These are phyloP conservation scores for Cyrtodaria siliqua DNA, from an alignment of 2,888 invertebrate genomes.

Conservation along the genomic window DNA sequence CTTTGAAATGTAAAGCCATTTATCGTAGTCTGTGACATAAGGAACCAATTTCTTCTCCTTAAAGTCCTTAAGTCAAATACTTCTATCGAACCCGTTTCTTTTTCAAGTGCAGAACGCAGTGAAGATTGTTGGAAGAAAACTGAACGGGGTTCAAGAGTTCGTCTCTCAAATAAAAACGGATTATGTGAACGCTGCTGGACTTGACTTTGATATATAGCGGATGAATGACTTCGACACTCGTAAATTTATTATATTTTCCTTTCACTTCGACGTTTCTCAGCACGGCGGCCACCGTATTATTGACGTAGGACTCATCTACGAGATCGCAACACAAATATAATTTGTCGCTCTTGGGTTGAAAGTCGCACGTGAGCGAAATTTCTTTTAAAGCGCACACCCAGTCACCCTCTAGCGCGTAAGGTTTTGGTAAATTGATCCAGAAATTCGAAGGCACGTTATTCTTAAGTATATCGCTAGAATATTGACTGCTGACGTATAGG, in stretches of 20 bases:
- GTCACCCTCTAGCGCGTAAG: slow-evolving; percentile 28
- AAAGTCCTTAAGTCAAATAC: slow-evolving; percentile 30
- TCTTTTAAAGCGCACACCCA: slow-evolving; percentile 32
- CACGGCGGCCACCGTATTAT: slow-evolving; percentile 14
- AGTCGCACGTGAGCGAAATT: slow-evolving; percentile 19
- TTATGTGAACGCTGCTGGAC: neutral
- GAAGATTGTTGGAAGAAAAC: slow-evolving; percentile 23
- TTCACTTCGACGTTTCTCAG: slow-evolving; percentile 36
- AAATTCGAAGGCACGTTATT: slow-evolving; percentile 34
- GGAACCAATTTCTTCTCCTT: too few species aligned
- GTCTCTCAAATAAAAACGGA: slow-evolving; percentile 18
- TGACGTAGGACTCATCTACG: slow-evolving; percentile 23
- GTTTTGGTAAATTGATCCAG: slow-evolving; percentile 30
- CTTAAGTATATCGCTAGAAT: slow-evolving; percentile 18
- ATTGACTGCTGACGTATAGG: slow-evolving; percentile 14
- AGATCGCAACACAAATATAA: slow-evolving; percentile 40
- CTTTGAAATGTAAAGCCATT: too few species aligned
- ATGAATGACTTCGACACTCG: too few species aligned
- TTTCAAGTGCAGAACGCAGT: slow-evolving; percentile 29
- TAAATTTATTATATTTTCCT: too few species aligned
- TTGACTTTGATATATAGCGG: too few species aligned
- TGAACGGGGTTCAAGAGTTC: slow-evolving; percentile 19
- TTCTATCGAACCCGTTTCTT: slow-evolving; percentile 34
- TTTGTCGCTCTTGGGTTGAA: slow-evolving; percentile 20
- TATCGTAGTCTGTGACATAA: too few species aligned